Base-by-base conservation (phyloP, 2,888 invertebrate genomes). In the Pandemis corylana region DNA sequence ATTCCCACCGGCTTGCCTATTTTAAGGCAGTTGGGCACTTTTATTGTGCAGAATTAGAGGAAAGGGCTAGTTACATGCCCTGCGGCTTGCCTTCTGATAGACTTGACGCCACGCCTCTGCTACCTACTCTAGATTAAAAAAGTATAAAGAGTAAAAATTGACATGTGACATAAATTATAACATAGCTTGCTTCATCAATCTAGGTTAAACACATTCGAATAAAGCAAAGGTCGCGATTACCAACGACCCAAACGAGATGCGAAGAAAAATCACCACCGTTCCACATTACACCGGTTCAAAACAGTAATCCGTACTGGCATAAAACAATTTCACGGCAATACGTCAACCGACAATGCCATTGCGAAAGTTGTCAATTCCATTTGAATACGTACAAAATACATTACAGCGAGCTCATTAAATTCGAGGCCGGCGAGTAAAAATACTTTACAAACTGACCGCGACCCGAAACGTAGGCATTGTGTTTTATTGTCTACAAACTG, bases 381-480 rank as follows among this genome's bases (percentile, higher is more conserved):
- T 80, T 80, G 79, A 79, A 83, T 78, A 80, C 77, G 51, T 71
- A 67, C 67, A 68, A 77, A 79, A 80, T 82, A 85, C 81, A 84
- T 84, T 82, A 86, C 78, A 85, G 83, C 83, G 77, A 78, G 76
- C 84, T 90, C 86, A 86, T 88, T 87, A 86, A 79, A 80, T 68
- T 78, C 86, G 86, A 90, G 89, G 89, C 77, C 86, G 80, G 76
- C 80, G 81, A 82, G 83, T 86, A 89, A 87, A 84, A 84, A 80
- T 86, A 85, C 87, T 84, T 85, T 80, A 85, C 83, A 80, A 64
- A 83, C 86, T 85, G 89, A 85, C 89, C 89, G 84, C 89, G 90
- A 90, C 87, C 89, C 82, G 82, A 86, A 87, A 87, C 79, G 68
- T 75, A 77, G 79, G 62, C 62, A 74, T 74, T 74, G 70, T 74